Evolutionary conservation across 37 sponge, comb jelly and placozoan genomes (phyloP).

Genomic region (Hormiphora californensis): DNA sequence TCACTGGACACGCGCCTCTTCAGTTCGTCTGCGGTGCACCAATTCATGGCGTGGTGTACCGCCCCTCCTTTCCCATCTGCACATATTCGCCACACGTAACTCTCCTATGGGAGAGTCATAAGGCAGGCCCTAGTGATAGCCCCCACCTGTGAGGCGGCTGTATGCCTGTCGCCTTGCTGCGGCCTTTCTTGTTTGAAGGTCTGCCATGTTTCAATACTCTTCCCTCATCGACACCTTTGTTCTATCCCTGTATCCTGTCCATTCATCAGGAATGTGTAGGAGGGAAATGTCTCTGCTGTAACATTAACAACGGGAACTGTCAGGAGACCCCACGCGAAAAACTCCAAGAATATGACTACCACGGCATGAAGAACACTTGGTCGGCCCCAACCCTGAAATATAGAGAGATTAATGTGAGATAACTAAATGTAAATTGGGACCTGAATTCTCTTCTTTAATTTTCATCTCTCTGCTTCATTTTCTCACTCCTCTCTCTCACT

Average conservation of each 20-base stretch:
- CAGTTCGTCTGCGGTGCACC: too few relatives aligned
- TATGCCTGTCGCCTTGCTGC: too few relatives aligned
- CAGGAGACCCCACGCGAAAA: slow-evolving; percentile 93
- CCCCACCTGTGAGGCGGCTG: too few relatives aligned
- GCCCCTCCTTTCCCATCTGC: too few relatives aligned
- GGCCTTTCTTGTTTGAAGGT: too few relatives aligned
- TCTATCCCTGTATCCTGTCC: slow-evolving; percentile 45
- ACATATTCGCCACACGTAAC: too few relatives aligned
- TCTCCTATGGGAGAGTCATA: too few relatives aligned
- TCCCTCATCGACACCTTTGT: background rate
- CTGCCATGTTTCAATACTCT: background rate
- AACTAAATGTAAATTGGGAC: background rate
- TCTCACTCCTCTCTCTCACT: background rate
- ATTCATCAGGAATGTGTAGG: slow-evolving; percentile 79
- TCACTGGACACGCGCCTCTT: too few relatives aligned
- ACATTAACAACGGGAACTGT: slow-evolving; percentile 81
- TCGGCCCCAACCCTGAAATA: slow-evolving; percentile 71
- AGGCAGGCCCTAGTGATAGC: too few relatives aligned
- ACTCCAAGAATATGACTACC: slow-evolving; percentile 86
- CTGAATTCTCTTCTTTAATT: background rate
- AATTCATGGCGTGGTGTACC: too few relatives aligned
- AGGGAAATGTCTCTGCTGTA: slow-evolving; percentile 65
- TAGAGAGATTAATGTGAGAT: background rate
- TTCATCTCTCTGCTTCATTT: background rate
- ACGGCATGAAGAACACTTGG: slow-evolving; percentile 85